Evolutionary conservation across 92 coral and sea anemone genomes (phyloP).

Genomic region (Scolanthus callimorphus): DNA sequence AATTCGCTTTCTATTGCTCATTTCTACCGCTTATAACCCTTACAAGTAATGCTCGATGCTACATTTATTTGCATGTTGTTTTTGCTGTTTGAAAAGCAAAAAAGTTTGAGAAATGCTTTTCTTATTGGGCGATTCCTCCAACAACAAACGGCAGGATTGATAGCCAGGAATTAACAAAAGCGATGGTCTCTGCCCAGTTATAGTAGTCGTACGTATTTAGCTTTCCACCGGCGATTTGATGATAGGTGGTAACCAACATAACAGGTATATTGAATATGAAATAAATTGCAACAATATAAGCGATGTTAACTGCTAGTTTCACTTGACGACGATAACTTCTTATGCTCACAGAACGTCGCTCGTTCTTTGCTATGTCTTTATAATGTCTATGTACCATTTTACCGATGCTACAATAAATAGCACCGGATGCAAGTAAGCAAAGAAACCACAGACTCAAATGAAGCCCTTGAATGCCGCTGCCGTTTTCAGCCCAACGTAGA

Average conservation of each 20-base stretch:
- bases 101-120: conserved; percentile 20
- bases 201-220: conserved; percentile 42
- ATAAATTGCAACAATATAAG: conserved; percentile 68
- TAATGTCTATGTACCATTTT: conserved; percentile 53
- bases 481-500: conserved; percentile 63
- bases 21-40: too few species aligned
- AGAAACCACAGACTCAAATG: conserved; percentile 51
- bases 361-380: conserved; percentile 42
- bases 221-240: conserved; percentile 48
- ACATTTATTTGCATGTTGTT: too few species aligned
- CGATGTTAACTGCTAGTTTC: conserved; percentile 51
- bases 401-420: conserved; percentile 34
- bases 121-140: conserved; percentile 59
- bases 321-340: conserved; percentile 39
- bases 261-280: conserved; percentile 65
- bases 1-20: too few species aligned
- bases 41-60: too few species aligned
- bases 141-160: conserved; percentile 72
- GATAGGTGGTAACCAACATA: conserved; percentile 48
- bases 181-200: conserved; percentile 75
- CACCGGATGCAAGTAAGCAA: conserved; percentile 38
- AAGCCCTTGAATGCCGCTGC: conserved; percentile 35
- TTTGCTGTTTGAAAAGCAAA: background rate
- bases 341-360: background rate
- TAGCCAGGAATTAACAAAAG: conserved; percentile 52